Evolutionary conservation across 2,797 vertebrate genomes (phyloP).

Genomic region (Cynodonichthys magdalenae): DNA sequence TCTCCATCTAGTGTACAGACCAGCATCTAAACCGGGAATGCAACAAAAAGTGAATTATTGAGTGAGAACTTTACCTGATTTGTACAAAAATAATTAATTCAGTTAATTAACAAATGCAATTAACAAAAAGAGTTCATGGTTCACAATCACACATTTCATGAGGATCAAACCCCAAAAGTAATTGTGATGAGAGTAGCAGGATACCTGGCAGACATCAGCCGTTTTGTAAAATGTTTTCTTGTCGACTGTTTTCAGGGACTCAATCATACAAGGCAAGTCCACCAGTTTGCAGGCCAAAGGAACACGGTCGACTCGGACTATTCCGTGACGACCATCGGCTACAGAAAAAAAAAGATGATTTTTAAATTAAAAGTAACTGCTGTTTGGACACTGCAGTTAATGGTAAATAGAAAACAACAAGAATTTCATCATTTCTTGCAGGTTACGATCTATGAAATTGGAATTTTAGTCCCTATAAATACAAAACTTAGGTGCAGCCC

Average conservation of each 20-base stretch:
- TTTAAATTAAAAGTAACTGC: not conserved
- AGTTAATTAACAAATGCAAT: not conserved
- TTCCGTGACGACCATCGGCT: slow-evolving; percentile 91
- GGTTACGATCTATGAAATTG: not conserved
- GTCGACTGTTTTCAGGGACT: slow-evolving; percentile 93
- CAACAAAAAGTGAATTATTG: slow-evolving; percentile 1
- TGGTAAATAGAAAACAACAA: not conserved
- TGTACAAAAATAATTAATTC: not conserved
- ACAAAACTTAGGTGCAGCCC: no score
- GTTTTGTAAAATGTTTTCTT: slow-evolving; percentile 97
- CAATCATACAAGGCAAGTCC: slow-evolving; percentile 92
- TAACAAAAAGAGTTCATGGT: not conserved
- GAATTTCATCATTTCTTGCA: not conserved
- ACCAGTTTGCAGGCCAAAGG: slow-evolving; percentile 92
- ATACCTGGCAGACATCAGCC: slow-evolving; percentile 95
- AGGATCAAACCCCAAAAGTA: not conserved
- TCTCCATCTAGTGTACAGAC: slow-evolving; percentile 97
- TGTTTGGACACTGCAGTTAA: not conserved
- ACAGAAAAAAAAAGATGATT: slow-evolving; percentile 8
- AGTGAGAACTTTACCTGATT: not conserved
- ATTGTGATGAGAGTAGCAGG: not conserved
- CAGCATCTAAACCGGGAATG: slow-evolving; percentile 85
- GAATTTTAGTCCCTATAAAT: no score
- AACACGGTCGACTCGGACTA: slow-evolving; percentile 90
- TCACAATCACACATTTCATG: no score